A percentile compares a stretch with the other conserved stretches of the same genome.
These are phyloP conservation scores for Muraenolepis orangiensis DNA, from an alignment of 2,797 vertebrate species.

Conservation along the genomic window DNA sequence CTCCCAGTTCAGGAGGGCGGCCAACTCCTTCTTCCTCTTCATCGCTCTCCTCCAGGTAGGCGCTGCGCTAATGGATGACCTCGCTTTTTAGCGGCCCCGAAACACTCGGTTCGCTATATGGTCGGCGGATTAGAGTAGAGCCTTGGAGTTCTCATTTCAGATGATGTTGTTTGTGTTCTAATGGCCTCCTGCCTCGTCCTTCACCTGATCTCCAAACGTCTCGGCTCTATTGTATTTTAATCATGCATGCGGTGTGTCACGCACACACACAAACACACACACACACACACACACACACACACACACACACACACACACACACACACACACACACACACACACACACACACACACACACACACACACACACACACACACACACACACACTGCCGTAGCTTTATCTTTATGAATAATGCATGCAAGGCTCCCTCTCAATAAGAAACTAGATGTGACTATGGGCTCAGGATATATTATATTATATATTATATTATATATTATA, in stretches of 20 bases:
- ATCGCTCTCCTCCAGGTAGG: constrained; percentile 98
- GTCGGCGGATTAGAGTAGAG: not conserved
- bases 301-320: too few species aligned
- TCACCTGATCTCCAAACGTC: constrained; percentile 30
- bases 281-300: too few species aligned
- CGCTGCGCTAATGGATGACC: not conserved
- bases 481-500: constrained; percentile 27
- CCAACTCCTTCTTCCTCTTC: constrained; percentile 98
- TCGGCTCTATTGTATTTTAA: constrained; percentile 54
- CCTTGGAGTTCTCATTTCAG: not conserved
- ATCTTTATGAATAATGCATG: constrained; percentile 61
- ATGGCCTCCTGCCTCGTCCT: not conserved
- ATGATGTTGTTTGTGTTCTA: constrained; percentile 2
- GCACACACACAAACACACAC: too few species aligned
- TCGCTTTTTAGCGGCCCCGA: not conserved
- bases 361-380: constrained; percentile 24
- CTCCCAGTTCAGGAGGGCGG: constrained; percentile 98
- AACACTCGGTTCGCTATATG: not conserved
- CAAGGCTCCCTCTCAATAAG: constrained; percentile 37
- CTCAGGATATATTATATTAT: constrained; percentile 21
- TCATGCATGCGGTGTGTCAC: constrained; percentile 9
- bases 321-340: too few species aligned
- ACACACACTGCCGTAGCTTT: constrained; percentile 30
- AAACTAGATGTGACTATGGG: constrained; percentile 28
- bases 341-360: too few species aligned